Evolutionary conservation across 2,888 invertebrate genomes (phyloP).

Genomic region (Heteromurus nitidus): DNA sequence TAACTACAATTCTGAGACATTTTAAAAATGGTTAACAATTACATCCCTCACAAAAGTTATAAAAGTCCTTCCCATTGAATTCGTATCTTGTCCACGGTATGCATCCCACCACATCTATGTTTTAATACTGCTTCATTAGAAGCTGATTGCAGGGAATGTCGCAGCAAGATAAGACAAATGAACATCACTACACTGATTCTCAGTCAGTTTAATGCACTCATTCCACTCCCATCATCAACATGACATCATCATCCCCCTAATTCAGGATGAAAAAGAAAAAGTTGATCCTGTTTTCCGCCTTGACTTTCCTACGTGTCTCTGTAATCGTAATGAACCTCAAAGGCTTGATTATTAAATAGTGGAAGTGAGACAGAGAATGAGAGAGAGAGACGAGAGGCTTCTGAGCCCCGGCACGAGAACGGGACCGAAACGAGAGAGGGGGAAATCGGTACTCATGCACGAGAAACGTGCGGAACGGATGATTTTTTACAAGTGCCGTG

Average conservation of each 20-base stretch:
- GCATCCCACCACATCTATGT: not conserved
- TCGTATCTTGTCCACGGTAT: not conserved
- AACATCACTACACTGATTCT: slow-evolving; percentile 10
- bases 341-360: slow-evolving; percentile 50
- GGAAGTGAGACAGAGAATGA: not conserved
- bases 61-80: too few species aligned
- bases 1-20: slow-evolving; percentile 21
- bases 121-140: slow-evolving; percentile 45
- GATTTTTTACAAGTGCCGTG: slow-evolving; percentile 38
- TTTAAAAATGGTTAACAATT: slow-evolving; percentile 21
- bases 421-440: slow-evolving; percentile 20
- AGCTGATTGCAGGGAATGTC: slow-evolving; percentile 54
- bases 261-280: slow-evolving; percentile 47
- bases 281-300: slow-evolving; percentile 59
- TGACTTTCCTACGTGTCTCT: slow-evolving; percentile 50
- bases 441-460: not conserved
- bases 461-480: slow-evolving; percentile 29
- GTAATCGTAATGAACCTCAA: slow-evolving; percentile 50
- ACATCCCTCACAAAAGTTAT: too few species aligned
- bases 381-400: not conserved
- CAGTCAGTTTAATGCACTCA: slow-evolving; percentile 27
- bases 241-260: slow-evolving; percentile 51
- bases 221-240: slow-evolving; percentile 28
- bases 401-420: not conserved
- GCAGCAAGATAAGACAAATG: slow-evolving; percentile 53